These are phyloP conservation scores for Calonectris borealis DNA, from an alignment of 2,113 vertebrate genomes.

Conservation along the genomic window DNA sequence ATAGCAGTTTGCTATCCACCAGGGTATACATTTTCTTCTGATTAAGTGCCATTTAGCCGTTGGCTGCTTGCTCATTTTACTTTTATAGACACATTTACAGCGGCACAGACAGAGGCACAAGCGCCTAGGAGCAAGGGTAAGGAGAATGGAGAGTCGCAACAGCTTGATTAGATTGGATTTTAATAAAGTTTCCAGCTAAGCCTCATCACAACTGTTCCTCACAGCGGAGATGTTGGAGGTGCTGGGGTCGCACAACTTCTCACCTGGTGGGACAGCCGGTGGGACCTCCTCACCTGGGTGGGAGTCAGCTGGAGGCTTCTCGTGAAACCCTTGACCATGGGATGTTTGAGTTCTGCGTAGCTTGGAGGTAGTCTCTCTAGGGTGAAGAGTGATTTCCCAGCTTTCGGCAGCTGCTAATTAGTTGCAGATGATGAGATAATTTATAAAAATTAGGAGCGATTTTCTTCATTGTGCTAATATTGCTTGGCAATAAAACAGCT, in stretches of 20 bases:
- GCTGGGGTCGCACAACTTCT: background rate
- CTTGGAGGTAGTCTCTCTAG: background rate
- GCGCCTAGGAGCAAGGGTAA: conserved; percentile 65
- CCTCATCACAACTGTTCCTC: background rate
- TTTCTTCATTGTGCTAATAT: conserved; percentile 75
- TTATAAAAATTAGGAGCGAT: conserved; percentile 77
- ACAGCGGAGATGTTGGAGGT: background rate
- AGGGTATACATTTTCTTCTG: conserved; percentile 65
- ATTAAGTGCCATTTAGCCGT: conserved; percentile 73
- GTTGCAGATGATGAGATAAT: conserved; percentile 80
- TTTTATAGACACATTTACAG: conserved; percentile 68
- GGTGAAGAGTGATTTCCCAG: conserved; percentile 13
- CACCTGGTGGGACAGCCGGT: background rate
- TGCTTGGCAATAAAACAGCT: conserved; percentile 59
- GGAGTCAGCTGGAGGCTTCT: background rate
- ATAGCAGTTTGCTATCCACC: conserved; percentile 65
- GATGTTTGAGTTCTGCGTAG: background rate
- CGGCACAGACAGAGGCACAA: conserved; percentile 49
- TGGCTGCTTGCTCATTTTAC: conserved; percentile 68
- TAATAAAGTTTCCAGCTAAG: conserved; percentile 72
- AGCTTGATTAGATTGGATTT: conserved; percentile 66
- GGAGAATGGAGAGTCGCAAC: conserved; percentile 46
- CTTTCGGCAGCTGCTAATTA: conserved; percentile 75
- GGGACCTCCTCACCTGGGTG: background rate
- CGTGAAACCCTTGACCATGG: background rate